Evolutionary conservation across 1,140 invertebrate species (phyloP), one percentile per base, ranked within the genome.

Genomic region (Campodea augens): DNA sequence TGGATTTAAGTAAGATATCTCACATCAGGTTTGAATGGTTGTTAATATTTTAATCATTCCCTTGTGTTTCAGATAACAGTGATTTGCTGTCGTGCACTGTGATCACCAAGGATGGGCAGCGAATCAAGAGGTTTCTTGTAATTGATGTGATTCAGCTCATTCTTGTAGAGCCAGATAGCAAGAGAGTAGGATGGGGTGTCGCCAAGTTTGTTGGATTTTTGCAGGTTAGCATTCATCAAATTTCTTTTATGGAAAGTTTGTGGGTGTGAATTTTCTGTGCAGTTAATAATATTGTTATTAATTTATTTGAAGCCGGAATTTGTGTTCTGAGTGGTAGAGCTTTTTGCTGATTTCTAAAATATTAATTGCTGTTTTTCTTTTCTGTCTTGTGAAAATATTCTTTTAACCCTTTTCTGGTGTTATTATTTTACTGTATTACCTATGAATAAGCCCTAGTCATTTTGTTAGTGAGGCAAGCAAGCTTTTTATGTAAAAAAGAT

Each of bases 21-120:
- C 71, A 66, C 48, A 5, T 39, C 12, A n/a, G 20, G 20, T 43
- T 19, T n/a, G n/a, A n/a, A n/a, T n/a, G n/a, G n/a, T 4, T 32
- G 19, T 29, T 4, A 43, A 32, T 5, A 42, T 13, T 25, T 21
- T 19, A 12, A 20, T 25, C 10, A 25, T n/a, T n/a, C n/a, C n/a
- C n/a, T n/a, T n/a, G n/a, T n/a, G 15, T 70, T 71, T 7, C 64
- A 95, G 91, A 93, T 61, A 96, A 97, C 61, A 92, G 88, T 52
- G 93, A 99, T 65, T 68, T 98, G 25, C 90, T 98, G 54, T 86
- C 87, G 0, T 98, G 95, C 57, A 90, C 85, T 20, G 87, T 98
- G 10, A 74, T 87, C 13, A 76, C 76, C 52, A 82, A 86, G 64
- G 87, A 97, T 57, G 85, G 84, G 49, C 78, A 76, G 39, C 90